These are phyloP conservation scores for Entelurus aequoreus DNA, from an alignment of 2,113 vertebrate genomes.

Conservation along the genomic window DNA sequence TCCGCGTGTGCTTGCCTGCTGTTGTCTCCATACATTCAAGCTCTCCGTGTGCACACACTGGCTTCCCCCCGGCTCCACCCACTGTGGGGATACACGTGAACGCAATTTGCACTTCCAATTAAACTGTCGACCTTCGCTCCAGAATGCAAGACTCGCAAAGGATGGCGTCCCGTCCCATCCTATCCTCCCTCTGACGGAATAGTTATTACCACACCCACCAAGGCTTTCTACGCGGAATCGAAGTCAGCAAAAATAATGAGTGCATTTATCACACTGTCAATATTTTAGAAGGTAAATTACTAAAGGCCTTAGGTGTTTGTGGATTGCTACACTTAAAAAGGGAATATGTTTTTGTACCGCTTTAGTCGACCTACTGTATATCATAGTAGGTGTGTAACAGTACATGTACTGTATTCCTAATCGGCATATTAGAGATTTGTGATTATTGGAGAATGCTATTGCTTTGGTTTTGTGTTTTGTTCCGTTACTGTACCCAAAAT, in stretches of 20 bases:
- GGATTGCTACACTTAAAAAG: too few relatives aligned
- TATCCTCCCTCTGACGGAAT: conserved; percentile 50
- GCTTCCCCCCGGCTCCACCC: conserved; percentile 61
- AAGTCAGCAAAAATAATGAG: conserved; percentile 44
- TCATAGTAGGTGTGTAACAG: too few relatives aligned
- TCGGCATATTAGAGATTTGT: too few relatives aligned
- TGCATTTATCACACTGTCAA: conserved; percentile 16
- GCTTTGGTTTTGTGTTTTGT: too few relatives aligned
- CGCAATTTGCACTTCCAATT: conserved; percentile 91
- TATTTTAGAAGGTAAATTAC: conserved; percentile 11
- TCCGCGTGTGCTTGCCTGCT: background rate
- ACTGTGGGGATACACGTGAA: conserved; percentile 86
- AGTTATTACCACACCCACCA: conserved; percentile 53
- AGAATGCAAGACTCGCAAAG: conserved; percentile 72
- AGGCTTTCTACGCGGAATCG: background rate
- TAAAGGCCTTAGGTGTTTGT: background rate
- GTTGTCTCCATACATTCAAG: conserved; percentile 42
- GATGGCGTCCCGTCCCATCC: conserved; percentile 64
- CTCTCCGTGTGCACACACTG: conserved; percentile 38
- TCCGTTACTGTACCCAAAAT: too few relatives aligned
- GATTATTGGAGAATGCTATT: too few relatives aligned
- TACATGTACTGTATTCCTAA: too few relatives aligned
- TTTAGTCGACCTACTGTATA: too few relatives aligned
- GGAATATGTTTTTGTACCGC: too few relatives aligned
- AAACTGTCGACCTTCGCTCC: conserved; percentile 83